Conservation (phyloP, 37 sponge, comb jelly and placozoan species). For the Crambe crambe region DNA sequence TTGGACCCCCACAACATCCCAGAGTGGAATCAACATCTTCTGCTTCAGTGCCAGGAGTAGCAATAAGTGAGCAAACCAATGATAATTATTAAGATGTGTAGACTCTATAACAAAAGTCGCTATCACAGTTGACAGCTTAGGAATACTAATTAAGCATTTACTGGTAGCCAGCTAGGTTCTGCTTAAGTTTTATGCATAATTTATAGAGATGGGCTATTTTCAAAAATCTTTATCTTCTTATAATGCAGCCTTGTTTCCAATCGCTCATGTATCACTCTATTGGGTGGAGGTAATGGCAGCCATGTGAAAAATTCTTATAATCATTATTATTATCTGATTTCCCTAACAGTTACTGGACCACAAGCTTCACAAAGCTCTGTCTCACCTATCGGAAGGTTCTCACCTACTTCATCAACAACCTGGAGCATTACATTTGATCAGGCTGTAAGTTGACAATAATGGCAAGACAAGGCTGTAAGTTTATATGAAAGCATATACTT, state of each 20-base stretch:
- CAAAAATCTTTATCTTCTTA: not conserved
- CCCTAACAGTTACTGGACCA: conserved; percentile 4
- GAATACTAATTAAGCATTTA: no score
- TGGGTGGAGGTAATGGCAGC: conserved; percentile 49
- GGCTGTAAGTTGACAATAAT: not conserved
- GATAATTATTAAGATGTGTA: no score
- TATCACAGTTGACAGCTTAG: no score
- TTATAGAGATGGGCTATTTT: not conserved
- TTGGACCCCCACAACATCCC: conserved; percentile 26
- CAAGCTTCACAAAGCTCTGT: not conserved
- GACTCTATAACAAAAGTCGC: no score
- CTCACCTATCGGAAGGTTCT: not conserved
- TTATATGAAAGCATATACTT: no score
- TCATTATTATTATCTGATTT: no score
- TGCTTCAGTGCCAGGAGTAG: conserved; percentile 38
- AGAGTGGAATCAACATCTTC: conserved; percentile 31
- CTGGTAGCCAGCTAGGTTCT: no score
- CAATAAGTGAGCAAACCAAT: conserved; percentile 4
- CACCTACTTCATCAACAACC: conserved; percentile 10
- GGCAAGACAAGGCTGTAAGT: no score
- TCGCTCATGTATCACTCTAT: conserved; percentile 7
- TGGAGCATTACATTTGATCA: conserved; percentile 10
- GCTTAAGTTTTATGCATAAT: no score
- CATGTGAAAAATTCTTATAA: no score
- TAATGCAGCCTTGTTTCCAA: conserved; percentile 8